These are phyloP conservation scores for Carterocephalus palaemon DNA, from an alignment of 2,888 invertebrate species.

Conservation along the genomic window DNA sequence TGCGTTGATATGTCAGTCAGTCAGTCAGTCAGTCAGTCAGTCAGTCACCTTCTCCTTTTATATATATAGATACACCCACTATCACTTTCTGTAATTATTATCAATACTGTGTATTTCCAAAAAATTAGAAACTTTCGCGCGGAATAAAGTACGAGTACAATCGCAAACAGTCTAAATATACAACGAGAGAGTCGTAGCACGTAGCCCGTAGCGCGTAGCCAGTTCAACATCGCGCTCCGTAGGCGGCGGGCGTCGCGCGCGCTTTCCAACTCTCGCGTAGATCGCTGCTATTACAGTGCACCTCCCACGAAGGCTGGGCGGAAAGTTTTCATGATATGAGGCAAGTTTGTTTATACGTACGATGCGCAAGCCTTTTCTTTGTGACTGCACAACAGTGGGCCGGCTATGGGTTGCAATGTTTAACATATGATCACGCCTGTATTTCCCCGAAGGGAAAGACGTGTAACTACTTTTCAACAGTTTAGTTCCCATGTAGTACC, in stretches of 20 bases:
- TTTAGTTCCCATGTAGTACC: no score
- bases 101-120: slow-evolving; percentile 1
- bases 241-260: slow-evolving; percentile 56
- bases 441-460: no score
- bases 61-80: no score
- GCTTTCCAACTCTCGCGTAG: slow-evolving; percentile 34
- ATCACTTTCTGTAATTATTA: no score
- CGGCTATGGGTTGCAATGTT: no score
- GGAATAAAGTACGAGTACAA: slow-evolving; percentile 1
- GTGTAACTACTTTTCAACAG: no score
- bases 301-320: slow-evolving; percentile 1
- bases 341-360: slow-evolving; percentile 6
- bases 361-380: no score
- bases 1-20: no score
- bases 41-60: no score
- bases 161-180: neutral
- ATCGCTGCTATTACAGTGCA: slow-evolving; percentile 17
- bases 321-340: slow-evolving; percentile 7
- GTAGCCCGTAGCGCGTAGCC: slow-evolving; percentile 47
- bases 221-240: slow-evolving; percentile 64
- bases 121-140: neutral
- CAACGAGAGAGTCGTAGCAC: slow-evolving; percentile 36
- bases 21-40: no score
- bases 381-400: no score
- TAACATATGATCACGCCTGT: no score